phyloP scores from a whole-genome alignment of 2,113 vertebrate genomes.

The Bubo bubo region DNA sequence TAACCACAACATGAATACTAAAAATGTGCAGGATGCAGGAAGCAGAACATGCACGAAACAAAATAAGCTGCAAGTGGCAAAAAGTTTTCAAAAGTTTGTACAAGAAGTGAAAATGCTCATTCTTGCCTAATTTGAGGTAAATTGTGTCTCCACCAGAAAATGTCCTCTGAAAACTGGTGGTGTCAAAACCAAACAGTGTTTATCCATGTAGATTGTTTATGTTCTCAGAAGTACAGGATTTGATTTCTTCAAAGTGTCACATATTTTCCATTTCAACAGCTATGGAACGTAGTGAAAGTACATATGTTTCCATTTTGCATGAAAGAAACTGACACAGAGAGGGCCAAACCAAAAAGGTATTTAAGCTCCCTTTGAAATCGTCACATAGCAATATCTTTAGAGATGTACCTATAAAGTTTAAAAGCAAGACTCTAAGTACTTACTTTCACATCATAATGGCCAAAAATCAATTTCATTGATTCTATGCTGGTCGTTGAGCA shows the following conservation, averaged over 20 bases:
- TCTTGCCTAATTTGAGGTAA: neutral
- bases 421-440: constrained; percentile 9
- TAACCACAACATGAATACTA: neutral
- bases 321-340: neutral
- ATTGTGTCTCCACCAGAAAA: neutral
- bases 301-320: neutral
- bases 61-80: neutral
- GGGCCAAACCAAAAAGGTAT: neutral
- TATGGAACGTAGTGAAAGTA: neutral
- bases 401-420: constrained; percentile 2
- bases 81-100: neutral
- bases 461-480: constrained; percentile 41
- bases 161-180: neutral
- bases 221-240: neutral
- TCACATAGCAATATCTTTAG: neutral
- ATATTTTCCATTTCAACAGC: neutral
- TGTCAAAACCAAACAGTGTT: neutral
- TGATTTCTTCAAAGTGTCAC: neutral
- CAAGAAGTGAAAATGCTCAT: neutral
- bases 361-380: constrained; percentile 16
- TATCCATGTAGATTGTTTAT: neutral
- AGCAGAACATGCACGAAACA: neutral
- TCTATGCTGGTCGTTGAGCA: neutral
- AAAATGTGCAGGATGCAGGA: neutral
- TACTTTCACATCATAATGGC: constrained; percentile 27